Evolutionary conservation across 2,888 invertebrate species (phyloP), one percentile per base, ranked within the genome.

Genomic region (Aleiodes leptofemur): DNA sequence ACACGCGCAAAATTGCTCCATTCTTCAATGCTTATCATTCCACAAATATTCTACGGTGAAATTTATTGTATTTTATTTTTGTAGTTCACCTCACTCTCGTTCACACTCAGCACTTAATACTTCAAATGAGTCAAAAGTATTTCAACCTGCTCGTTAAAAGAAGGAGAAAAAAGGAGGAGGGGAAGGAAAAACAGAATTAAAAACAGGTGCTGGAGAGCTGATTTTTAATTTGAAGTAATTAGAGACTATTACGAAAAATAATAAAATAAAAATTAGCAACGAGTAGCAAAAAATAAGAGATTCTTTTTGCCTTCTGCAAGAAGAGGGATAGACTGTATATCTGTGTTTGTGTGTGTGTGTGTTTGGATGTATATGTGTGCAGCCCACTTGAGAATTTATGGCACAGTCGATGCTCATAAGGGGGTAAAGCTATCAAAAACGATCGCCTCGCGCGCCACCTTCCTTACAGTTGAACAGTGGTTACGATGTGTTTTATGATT

Each of bases 401-500:
- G 43, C 43, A 16, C 38, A 55, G 53, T 73, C 56, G 66, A 73
- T 66, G 56, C 55, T 73, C 73, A 73, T 73, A 69, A 69, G 69
- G 43, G 38, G 66, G 43, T 64, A 64, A 43, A 48, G 66, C 66
- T 73, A 73, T 73, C 66, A 73, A 73, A 73, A 73, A 61, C 48
- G 48, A 53, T 73, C 66, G 73, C 53, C 16, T 31, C 31, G 31
- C n/a, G 50, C 64, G 64, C 64, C 64, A 64, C 64, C 64, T 64
- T 64, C 43, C 64, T 29, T 48, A 48, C 23, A 16, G 43, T 16
- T 64, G 56, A 72, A 64, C 72, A 72, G 61, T 72, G 73, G 56
- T 73, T 73, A 73, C 57, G 79, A 79, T 79, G 79, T 83, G 82
- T 81, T 85, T 85, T 85, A 85, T 82, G 83, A 84, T 81, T 79